These are phyloP conservation scores for Olivierus martensii DNA, from an alignment of 1,140 invertebrate species.

Conservation along the genomic window DNA sequence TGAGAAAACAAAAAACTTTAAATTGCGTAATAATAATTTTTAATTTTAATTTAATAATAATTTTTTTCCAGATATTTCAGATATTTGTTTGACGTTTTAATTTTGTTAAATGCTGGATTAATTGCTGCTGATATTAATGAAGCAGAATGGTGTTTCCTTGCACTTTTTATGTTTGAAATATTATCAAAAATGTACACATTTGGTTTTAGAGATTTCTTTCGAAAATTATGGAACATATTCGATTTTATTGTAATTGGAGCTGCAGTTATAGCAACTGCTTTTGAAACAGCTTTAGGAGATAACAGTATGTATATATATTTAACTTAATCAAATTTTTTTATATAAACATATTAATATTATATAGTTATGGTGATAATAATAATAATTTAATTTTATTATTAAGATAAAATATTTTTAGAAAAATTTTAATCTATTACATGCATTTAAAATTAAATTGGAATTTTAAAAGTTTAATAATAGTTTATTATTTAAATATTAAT, in stretches of 20 bases:
- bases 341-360: too few species aligned
- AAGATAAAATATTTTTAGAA: too few species aligned
- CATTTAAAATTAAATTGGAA: too few species aligned
- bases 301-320: neutral
- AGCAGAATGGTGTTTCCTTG: constrained; percentile 37
- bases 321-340: too few species aligned
- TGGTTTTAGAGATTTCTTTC: constrained; percentile 32
- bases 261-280: constrained; percentile 31
- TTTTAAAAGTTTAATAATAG: too few species aligned
- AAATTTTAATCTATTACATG: too few species aligned
- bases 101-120: constrained; percentile 37
- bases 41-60: too few species aligned
- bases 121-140: constrained; percentile 34
- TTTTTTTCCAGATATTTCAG: constrained; percentile 32
- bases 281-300: constrained; percentile 22
- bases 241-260: constrained; percentile 37
- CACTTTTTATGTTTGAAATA: constrained; percentile 36
- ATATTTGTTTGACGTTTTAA: constrained; percentile 37
- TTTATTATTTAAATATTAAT: too few species aligned
- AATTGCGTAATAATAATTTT: too few species aligned
- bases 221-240: constrained; percentile 38
- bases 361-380: too few species aligned
- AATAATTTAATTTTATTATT: too few species aligned
- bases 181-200: constrained; percentile 35
- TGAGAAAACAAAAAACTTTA: too few species aligned